Evolutionary conservation across 2,113 vertebrate species (phyloP).

Genomic region (Corvus cornix): DNA sequence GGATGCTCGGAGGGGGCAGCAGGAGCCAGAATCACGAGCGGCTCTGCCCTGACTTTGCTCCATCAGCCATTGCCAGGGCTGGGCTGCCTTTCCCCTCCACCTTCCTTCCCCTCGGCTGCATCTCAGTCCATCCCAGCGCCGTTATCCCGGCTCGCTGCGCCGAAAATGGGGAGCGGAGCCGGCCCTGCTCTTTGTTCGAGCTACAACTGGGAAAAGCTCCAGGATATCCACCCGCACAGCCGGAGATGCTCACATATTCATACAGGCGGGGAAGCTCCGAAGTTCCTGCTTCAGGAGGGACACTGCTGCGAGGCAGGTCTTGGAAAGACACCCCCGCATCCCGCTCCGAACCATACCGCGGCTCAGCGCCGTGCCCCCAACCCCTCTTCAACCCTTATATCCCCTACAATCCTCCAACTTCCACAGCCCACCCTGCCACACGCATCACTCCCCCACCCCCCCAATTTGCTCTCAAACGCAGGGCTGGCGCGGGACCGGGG

Average conservation of each 20-base stretch:
- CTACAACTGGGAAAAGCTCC: not conserved
- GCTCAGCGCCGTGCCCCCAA: not conserved
- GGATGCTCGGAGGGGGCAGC: not conserved
- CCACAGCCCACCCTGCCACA: not conserved
- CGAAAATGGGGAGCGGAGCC: not conserved
- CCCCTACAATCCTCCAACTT: not conserved
- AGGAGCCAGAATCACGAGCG: not conserved
- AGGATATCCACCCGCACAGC: not conserved
- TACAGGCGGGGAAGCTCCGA: not conserved
- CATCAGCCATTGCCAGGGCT: conserved; percentile 13
- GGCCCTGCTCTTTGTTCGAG: conserved; percentile 39
- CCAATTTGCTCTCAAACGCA: not conserved
- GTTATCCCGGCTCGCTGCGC: conserved; percentile 17
- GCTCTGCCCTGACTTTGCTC: not conserved
- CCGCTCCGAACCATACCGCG: not conserved
- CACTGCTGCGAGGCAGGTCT: not conserved
- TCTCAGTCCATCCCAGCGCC: not conserved
- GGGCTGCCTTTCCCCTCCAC: not conserved
- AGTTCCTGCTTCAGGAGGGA: conserved; percentile 2
- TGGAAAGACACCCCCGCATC: not conserved
- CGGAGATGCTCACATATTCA: not conserved
- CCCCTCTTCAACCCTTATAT: not conserved
- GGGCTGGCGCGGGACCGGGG: no score
- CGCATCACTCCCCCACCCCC: not conserved
- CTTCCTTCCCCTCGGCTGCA: not conserved